These are phyloP conservation scores for Spongilla lacustris DNA, from an alignment of 37 sponge, comb jelly and placozoan species.

Conservation along the genomic window DNA sequence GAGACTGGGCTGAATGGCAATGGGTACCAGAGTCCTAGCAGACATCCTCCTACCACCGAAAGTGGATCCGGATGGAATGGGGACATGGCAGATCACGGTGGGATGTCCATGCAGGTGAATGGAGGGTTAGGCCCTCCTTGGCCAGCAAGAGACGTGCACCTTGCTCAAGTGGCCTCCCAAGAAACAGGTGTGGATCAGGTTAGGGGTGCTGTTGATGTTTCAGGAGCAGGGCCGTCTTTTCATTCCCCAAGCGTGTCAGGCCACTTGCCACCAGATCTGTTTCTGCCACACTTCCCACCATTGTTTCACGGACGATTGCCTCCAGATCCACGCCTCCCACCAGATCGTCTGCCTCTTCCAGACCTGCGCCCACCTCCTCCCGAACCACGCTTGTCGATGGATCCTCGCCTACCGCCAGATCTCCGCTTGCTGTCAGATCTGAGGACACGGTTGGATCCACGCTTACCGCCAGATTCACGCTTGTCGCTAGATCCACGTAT, in stretches of 20 bases:
- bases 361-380: neutral
- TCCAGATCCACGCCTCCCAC: neutral
- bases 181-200: neutral
- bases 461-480: neutral
- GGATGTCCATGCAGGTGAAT: neutral
- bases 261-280: neutral
- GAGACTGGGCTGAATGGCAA: neutral
- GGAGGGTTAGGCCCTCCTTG: neutral
- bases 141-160: neutral
- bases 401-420: neutral
- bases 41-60: neutral
- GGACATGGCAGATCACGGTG: neutral
- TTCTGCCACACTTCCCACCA: neutral
- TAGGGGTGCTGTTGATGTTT: neutral
- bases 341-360: neutral
- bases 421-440: neutral
- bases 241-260: neutral
- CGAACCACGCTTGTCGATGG: neutral
- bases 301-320: neutral
- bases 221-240: neutral
- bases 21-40: slow-evolving; percentile 1
- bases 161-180: neutral
- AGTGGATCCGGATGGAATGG: slow-evolving; percentile 6
- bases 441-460: neutral
- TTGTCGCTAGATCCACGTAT: neutral